phyloP scores from a whole-genome alignment of 1,140 invertebrate species.

The Cherax destructor region DNA sequence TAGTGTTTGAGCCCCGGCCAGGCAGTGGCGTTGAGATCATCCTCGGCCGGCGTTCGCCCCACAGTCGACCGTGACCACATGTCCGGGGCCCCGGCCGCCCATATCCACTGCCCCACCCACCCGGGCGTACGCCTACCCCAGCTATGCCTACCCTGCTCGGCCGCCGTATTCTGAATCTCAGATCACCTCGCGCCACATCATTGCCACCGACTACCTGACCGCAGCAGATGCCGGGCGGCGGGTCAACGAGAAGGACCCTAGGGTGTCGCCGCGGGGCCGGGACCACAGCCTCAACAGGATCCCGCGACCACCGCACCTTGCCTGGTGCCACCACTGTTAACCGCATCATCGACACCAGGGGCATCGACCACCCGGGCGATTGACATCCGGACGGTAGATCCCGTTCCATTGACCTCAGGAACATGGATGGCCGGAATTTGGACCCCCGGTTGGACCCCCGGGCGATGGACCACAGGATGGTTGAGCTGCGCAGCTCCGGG shows the following conservation, averaged over 20 bases:
- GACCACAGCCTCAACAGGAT: slow-evolving; percentile 74
- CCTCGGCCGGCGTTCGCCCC: slow-evolving; percentile 54
- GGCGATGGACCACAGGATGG: slow-evolving; percentile 52
- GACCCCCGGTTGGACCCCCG: slow-evolving; percentile 65
- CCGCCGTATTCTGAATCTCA: slow-evolving; percentile 75
- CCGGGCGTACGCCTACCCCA: slow-evolving; percentile 50
- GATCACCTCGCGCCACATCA: slow-evolving; percentile 85
- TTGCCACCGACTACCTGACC: slow-evolving; percentile 94
- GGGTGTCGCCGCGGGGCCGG: slow-evolving; percentile 73
- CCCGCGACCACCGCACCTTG: slow-evolving; percentile 74
- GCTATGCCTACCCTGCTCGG: slow-evolving; percentile 74
- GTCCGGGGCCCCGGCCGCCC: slow-evolving; percentile 61
- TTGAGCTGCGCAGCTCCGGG: slow-evolving; percentile 24
- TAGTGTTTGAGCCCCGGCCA: slow-evolving; percentile 63
- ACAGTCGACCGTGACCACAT: slow-evolving; percentile 62
- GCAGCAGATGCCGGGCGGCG: slow-evolving; percentile 87
- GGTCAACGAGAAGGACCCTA: slow-evolving; percentile 68
- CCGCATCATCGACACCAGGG: slow-evolving; percentile 52
- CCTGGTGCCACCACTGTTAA: slow-evolving; percentile 48
- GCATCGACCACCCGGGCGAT: slow-evolving; percentile 55
- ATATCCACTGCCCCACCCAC: slow-evolving; percentile 50
- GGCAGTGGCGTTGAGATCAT: slow-evolving; percentile 69
- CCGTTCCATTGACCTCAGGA: slow-evolving; percentile 19
- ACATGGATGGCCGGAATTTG: slow-evolving; percentile 21
- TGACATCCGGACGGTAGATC: slow-evolving; percentile 58